These are phyloP conservation scores for Pteria penguin DNA, from an alignment of 2,888 invertebrate genomes.

Conservation along the genomic window DNA sequence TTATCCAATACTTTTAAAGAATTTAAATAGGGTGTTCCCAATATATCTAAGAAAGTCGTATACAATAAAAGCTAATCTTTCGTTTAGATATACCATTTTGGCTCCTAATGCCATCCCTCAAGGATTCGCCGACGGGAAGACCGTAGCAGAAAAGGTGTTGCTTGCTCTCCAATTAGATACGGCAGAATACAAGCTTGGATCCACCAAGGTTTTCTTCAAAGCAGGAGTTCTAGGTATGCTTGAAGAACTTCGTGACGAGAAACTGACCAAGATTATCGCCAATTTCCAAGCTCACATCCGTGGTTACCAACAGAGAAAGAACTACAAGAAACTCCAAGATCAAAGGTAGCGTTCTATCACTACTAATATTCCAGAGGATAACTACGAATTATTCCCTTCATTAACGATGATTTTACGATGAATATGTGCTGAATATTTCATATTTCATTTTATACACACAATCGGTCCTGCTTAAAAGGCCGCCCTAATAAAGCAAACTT, in stretches of 20 bases:
- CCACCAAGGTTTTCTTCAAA: constrained; percentile 99
- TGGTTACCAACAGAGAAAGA: constrained; percentile 86
- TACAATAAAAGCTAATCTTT: too few species aligned
- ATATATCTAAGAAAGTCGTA: too few species aligned
- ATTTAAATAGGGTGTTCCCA: too few species aligned
- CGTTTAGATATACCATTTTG: constrained; percentile 97
- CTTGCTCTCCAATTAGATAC: constrained; percentile 87
- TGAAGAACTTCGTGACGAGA: constrained; percentile 99
- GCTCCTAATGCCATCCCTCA: constrained; percentile 89
- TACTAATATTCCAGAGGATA: background rate
- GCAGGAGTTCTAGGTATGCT: constrained; percentile 99
- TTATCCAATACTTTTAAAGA: too few species aligned
- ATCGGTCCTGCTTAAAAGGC: too few species aligned
- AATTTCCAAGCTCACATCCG: constrained; percentile 95
- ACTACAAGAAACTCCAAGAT: constrained; percentile 98
- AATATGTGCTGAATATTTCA: too few species aligned
- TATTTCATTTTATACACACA: too few species aligned
- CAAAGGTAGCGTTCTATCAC: constrained; percentile 85
- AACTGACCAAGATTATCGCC: constrained; percentile 96
- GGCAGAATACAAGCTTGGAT: constrained; percentile 97
- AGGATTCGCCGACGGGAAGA: constrained; percentile 82
- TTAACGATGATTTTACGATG: too few species aligned
- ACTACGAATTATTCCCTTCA: too few species aligned
- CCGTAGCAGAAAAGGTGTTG: constrained; percentile 85
- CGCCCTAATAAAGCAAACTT: background rate